Evolutionary conservation across 2,797 vertebrate genomes (phyloP), one percentile per base, ranked within the genome.

Genomic region (Sarcophilus harrisii): DNA sequence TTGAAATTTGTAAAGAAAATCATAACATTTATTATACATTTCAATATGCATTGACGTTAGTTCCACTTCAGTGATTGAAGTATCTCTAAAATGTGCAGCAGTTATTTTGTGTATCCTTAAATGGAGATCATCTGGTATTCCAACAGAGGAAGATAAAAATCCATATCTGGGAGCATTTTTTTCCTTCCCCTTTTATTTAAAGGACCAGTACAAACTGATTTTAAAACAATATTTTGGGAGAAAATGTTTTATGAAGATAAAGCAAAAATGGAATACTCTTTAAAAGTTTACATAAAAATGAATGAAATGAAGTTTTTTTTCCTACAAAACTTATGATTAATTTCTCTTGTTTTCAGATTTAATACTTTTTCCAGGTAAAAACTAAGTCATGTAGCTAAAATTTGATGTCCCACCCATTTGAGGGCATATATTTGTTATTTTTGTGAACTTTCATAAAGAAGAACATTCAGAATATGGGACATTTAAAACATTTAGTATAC

Each of bases 51-150:
- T 45, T 87, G 38, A 87, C 21, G 12, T 45, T 49, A 49, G 38
- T 87, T 87, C 21, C 11, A 3, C 9, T 11, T 87, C 45, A 87
- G 16, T 24, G 87, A 81, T 11, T 87, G 38, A 87, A 87, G 38
- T 87, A 87, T 91, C 98, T 91, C 96, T 98, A 97, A 98, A 98
- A 98, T 97, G 95, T 96, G 96, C 96, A 98, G 97, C 97, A 97
- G 97, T 97, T 98, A 97, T 98, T 98, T 97, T 97, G 81, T 95
- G 97, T 98, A 97, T 96, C 99, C 99, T 98, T 99, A 99, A 98
- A 99, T 98, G 98, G 99, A 98, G 95, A 98, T 98, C 97, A 92
- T 98, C 96, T 98, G 97, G 98, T 96, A 90, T 98, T 97, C 98
- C 97, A 98, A 98, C 98, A 98, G 98, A 96, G 98, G 98, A 96